Evolutionary conservation across 2,888 invertebrate genomes (phyloP).

Genomic region (Microctonus aethiopoides): DNA sequence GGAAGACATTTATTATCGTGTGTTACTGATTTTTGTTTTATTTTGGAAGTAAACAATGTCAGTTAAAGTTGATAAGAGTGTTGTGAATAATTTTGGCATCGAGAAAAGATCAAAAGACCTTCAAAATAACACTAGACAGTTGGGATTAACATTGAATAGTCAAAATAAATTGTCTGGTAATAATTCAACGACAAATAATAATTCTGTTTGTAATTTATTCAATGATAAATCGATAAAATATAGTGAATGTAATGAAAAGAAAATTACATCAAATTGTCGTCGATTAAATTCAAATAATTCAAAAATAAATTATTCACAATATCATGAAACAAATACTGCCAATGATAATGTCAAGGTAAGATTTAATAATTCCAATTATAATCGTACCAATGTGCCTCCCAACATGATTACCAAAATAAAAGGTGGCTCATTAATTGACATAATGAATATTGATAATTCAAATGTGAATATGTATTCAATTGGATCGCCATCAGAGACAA

Average conservation of each 20-base stretch:
- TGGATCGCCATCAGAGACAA: background rate
- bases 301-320: background rate
- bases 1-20: background rate
- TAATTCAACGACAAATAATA: background rate
- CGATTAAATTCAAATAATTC: background rate
- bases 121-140: background rate
- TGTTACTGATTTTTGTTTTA: background rate
- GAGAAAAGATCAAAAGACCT: background rate
- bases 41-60: background rate
- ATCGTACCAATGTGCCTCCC: slow-evolving; percentile 25
- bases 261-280: background rate
- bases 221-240: background rate
- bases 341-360: background rate
- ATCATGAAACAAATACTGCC: background rate
- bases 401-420: slow-evolving; percentile 1
- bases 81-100: background rate
- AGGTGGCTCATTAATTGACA: background rate
- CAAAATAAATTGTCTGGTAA: background rate
- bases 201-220: background rate
- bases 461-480: slow-evolving; percentile 7
- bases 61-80: background rate
- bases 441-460: background rate
- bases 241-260: background rate
- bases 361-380: slow-evolving; percentile 7
- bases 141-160: background rate